phyloP scores from a whole-genome alignment of 1,140 invertebrate genomes.

The Mamestra configurata region DNA sequence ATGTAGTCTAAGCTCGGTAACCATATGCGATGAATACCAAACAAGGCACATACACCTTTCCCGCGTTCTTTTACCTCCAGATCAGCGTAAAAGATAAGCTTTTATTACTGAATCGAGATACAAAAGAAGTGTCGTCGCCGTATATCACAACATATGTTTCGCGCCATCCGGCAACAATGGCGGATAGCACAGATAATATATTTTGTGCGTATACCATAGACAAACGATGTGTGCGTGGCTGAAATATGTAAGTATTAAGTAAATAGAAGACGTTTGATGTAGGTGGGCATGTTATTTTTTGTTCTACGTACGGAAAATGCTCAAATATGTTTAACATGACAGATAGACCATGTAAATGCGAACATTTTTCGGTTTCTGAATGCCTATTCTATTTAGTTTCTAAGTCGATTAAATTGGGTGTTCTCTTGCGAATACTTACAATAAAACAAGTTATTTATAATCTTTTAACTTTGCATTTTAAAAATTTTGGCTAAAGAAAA shows the following conservation, averaged over 20 bases:
- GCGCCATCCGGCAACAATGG: background rate
- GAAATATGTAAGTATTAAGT: background rate
- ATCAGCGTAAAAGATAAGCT: conserved; percentile 7
- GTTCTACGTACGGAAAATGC: background rate
- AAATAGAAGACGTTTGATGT: background rate
- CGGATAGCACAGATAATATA: background rate
- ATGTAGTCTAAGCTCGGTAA: too few relatives aligned
- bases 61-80: background rate
- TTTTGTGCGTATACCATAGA: background rate
- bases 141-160: background rate
- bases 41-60: background rate
- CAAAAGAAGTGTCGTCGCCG: conserved; percentile 1
- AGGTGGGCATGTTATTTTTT: background rate
- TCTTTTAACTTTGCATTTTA: too few relatives aligned
- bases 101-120: conserved; percentile 19
- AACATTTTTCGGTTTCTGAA: too few relatives aligned
- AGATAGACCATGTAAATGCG: too few relatives aligned
- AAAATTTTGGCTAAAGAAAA: too few relatives aligned
- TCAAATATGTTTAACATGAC: too few relatives aligned
- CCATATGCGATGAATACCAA: background rate
- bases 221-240: conserved; percentile 1
- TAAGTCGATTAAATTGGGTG: too few relatives aligned
- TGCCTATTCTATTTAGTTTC: too few relatives aligned
- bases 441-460: too few relatives aligned
- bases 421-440: too few relatives aligned